These are phyloP conservation scores for Gadus macrocephalus DNA, from an alignment of 2,113 vertebrate species.

Conservation along the genomic window DNA sequence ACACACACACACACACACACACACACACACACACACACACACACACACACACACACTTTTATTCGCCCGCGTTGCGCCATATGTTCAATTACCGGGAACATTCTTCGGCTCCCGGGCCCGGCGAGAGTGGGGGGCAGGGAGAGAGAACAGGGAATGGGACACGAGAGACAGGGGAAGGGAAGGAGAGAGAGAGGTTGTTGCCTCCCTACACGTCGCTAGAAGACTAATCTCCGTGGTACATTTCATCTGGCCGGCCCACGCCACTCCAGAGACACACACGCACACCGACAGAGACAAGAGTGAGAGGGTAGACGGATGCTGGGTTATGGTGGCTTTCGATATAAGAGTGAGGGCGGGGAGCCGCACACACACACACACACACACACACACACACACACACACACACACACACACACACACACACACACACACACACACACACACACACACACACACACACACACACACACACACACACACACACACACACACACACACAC, in stretches of 20 bases:
- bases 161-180: constrained; percentile 8
- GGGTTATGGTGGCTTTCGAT: constrained; percentile 27
- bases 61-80: constrained; percentile 58
- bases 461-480: not conserved
- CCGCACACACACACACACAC: not conserved
- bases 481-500: not conserved
- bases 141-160: not conserved
- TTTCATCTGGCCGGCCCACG: constrained; percentile 48
- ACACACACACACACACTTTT: constrained; percentile 29
- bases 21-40: constrained; percentile 6
- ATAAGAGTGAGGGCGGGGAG: constrained; percentile 8
- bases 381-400: too few relatives aligned
- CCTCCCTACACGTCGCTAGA: constrained; percentile 21
- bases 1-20: constrained; percentile 9
- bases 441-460: not conserved
- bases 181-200: constrained; percentile 31
- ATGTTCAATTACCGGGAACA: constrained; percentile 77
- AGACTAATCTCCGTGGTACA: constrained; percentile 66
- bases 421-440: too few relatives aligned
- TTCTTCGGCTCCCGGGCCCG: constrained; percentile 23
- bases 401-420: not conserved
- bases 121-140: not conserved
- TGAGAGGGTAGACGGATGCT: not conserved
- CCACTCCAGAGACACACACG: constrained; percentile 47
- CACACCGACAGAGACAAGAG: not conserved